phyloP scores from a whole-genome alignment of 2,888 invertebrate species.

The Tricholauxania praeusta region DNA sequence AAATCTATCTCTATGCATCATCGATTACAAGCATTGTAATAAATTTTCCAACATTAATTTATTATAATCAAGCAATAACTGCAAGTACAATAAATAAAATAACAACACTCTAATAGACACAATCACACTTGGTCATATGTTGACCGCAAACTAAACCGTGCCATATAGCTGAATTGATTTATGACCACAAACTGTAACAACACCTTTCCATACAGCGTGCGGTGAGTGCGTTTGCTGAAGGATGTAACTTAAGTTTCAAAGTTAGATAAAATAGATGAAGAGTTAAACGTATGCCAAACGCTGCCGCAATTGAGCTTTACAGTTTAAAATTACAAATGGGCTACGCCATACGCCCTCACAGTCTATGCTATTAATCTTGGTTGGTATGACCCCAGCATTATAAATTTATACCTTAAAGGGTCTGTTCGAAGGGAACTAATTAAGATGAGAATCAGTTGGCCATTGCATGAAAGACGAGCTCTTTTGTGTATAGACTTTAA shows the following conservation, averaged over 20 bases:
- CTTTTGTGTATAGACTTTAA: not conserved
- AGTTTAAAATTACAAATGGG: slow-evolving; percentile 2
- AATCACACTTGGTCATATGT: too few relatives aligned
- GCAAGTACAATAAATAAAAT: too few relatives aligned
- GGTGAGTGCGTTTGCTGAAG: not conserved
- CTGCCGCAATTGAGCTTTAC: not conserved
- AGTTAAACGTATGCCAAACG: not conserved
- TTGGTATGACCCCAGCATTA: not conserved
- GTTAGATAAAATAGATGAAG: too few relatives aligned
- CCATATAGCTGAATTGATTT: not conserved
- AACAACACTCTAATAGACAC: too few relatives aligned
- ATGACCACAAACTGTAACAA: slow-evolving; percentile 8
- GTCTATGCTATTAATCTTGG: not conserved
- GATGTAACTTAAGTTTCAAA: not conserved
- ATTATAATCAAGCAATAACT: too few relatives aligned
- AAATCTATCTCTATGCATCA: too few relatives aligned
- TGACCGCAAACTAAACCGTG: not conserved
- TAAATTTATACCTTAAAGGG: not conserved
- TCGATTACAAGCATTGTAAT: too few relatives aligned
- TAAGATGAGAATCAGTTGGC: not conserved
- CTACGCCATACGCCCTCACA: not conserved
- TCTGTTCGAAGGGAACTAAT: not conserved
- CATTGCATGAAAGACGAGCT: not conserved
- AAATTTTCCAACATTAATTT: too few relatives aligned
- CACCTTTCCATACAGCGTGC: not conserved